Conservation (phyloP, 2,888 invertebrate genomes). For the Nemurella pictetii region DNA sequence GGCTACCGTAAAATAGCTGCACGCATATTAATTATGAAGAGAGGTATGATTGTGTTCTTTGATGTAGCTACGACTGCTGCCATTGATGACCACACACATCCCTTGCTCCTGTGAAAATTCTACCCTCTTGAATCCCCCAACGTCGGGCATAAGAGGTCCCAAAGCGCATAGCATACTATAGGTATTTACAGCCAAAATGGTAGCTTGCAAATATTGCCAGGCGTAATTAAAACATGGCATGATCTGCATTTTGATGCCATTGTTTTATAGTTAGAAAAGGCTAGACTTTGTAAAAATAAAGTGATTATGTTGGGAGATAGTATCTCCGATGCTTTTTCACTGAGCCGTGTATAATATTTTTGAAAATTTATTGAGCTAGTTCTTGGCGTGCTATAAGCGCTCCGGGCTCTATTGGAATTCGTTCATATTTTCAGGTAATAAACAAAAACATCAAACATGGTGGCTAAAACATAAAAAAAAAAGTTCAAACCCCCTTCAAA, state of each 20-base stretch:
- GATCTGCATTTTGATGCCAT: background rate
- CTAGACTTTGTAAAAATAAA: background rate
- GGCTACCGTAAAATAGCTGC: background rate
- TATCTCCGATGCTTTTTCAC: background rate
- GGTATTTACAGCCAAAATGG: background rate
- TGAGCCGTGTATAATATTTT: background rate
- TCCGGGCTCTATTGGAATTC: too few relatives aligned
- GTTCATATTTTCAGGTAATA: too few relatives aligned
- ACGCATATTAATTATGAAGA: background rate
- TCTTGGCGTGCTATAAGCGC: background rate
- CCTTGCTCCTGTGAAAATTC: background rate
- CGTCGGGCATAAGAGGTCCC: too few relatives aligned
- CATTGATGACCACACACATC: background rate
- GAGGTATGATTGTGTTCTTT: background rate
- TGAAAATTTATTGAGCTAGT: background rate
- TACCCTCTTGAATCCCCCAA: background rate
- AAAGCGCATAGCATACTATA: too few relatives aligned
- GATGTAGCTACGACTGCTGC: background rate
- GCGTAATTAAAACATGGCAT: background rate
- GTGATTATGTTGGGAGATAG: background rate
- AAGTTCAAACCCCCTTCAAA: too few relatives aligned
- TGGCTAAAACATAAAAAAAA: too few relatives aligned
- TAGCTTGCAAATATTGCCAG: background rate
- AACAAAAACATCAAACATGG: too few relatives aligned
- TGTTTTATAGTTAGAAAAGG: background rate